phyloP scores from a whole-genome alignment of 2,888 invertebrate species.

The Campoletis raptor region DNA sequence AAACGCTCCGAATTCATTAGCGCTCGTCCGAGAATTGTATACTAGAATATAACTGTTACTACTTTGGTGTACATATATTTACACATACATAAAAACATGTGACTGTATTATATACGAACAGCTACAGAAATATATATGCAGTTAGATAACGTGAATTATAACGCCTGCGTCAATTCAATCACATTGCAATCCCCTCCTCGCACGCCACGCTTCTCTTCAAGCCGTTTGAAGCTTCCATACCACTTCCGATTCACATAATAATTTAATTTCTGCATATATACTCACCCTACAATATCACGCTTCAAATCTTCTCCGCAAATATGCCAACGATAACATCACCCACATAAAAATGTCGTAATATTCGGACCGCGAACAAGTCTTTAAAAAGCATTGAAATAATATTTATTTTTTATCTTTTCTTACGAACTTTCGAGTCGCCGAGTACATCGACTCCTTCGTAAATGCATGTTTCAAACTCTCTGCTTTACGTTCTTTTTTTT shows the following conservation, averaged over 20 bases:
- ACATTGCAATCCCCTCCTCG: constrained; percentile 52
- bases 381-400: background rate
- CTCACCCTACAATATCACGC: background rate
- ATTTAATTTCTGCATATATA: constrained; percentile 15
- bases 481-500: background rate
- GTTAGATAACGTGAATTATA: constrained; percentile 68
- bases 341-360: constrained; percentile 76
- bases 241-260: constrained; percentile 13
- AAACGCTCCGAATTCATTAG: constrained; percentile 68
- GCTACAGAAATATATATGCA: background rate
- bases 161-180: constrained; percentile 64
- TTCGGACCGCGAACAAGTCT: constrained; percentile 7
- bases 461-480: background rate
- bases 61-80: constrained; percentile 4
- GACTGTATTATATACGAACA: background rate
- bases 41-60: constrained; percentile 27
- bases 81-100: background rate
- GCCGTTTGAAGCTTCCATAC: constrained; percentile 56
- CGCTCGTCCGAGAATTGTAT: constrained; percentile 55
- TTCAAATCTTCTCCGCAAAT: constrained; percentile 17
- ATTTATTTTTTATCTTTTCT: background rate
- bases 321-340: constrained; percentile 55
- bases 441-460: background rate
- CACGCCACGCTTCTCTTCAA: constrained; percentile 6
- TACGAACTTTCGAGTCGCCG: background rate